Percentiles rank a stretch among this genome's conserved stretches.
These are phyloP conservation scores for Aplysina aerophoba DNA, from an alignment of 37 sponge, comb jelly and placozoan genomes.

Conservation along the genomic window DNA sequence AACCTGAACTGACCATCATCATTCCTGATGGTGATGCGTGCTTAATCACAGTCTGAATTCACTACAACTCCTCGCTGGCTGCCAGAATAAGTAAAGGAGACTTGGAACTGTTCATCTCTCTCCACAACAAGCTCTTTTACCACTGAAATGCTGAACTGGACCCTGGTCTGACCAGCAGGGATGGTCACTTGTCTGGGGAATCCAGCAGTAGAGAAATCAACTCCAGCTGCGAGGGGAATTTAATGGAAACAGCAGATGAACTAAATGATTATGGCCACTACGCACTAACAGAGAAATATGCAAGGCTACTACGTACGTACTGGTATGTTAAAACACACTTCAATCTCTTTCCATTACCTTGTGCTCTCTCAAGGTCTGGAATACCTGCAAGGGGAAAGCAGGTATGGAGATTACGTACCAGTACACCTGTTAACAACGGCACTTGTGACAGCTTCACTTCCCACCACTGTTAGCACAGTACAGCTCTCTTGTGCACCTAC, in stretches of 20 bases:
- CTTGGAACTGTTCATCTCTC: neutral
- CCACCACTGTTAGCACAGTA: too few relatives aligned
- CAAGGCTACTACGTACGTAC: too few relatives aligned
- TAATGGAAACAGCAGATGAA: too few relatives aligned
- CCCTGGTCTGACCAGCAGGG: neutral
- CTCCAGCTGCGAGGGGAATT: neutral
- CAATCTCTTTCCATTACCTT: too few relatives aligned
- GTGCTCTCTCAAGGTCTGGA: too few relatives aligned
- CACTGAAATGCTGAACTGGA: neutral
- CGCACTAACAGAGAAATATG: too few relatives aligned
- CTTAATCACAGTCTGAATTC: neutral
- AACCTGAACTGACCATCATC: conserved; percentile 17
- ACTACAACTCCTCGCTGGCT: conserved; percentile 3
- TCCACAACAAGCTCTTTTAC: neutral
- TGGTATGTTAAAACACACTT: too few relatives aligned
- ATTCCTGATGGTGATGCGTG: neutral
- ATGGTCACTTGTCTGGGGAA: conserved; percentile 16
- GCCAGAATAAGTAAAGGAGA: neutral
- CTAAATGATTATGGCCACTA: too few relatives aligned
- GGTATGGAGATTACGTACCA: too few relatives aligned
- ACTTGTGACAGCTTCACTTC: too few relatives aligned
- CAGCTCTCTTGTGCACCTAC: neutral
- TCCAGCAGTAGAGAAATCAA: neutral
- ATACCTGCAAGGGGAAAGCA: too few relatives aligned
- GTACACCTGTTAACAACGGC: too few relatives aligned